Evolutionary conservation across 1,140 invertebrate genomes (phyloP).

Genomic region (Galleria mellonella): DNA sequence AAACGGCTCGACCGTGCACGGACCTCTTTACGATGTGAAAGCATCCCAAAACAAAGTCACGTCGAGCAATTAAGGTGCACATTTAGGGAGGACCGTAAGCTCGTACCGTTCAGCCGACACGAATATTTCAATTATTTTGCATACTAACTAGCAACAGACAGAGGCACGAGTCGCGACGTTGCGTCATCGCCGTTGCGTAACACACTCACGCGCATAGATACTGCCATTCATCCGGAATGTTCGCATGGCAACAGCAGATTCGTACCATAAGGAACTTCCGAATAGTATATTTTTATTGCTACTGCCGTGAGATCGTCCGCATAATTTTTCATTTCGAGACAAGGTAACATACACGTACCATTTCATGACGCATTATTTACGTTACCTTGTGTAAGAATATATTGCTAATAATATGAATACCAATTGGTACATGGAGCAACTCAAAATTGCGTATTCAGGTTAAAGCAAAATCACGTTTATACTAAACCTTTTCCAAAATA

Average conservation of each 20-base stretch:
- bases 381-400: too few species aligned
- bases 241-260: slow-evolving; percentile 49
- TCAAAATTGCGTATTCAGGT: too few species aligned
- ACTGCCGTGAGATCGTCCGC: background rate
- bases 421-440: too few species aligned
- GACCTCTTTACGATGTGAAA: too few species aligned
- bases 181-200: slow-evolving; percentile 57
- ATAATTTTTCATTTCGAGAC: background rate
- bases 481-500: too few species aligned
- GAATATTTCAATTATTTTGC: slow-evolving; percentile 60
- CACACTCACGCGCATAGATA: slow-evolving; percentile 44
- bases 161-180: slow-evolving; percentile 34
- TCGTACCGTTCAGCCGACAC: slow-evolving; percentile 28
- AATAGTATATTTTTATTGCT: background rate
- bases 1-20: too few species aligned
- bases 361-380: too few species aligned
- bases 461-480: too few species aligned
- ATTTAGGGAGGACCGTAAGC: slow-evolving; percentile 35
- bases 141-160: slow-evolving; percentile 63
- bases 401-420: too few species aligned
- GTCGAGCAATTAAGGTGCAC: too few species aligned
- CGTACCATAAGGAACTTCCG: slow-evolving; percentile 24
- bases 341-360: background rate
- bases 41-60: too few species aligned
- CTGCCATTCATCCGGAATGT: slow-evolving; percentile 46